Base-by-base conservation (phyloP, 2,888 invertebrate genomes). In the Sesia bembeciformis region DNA sequence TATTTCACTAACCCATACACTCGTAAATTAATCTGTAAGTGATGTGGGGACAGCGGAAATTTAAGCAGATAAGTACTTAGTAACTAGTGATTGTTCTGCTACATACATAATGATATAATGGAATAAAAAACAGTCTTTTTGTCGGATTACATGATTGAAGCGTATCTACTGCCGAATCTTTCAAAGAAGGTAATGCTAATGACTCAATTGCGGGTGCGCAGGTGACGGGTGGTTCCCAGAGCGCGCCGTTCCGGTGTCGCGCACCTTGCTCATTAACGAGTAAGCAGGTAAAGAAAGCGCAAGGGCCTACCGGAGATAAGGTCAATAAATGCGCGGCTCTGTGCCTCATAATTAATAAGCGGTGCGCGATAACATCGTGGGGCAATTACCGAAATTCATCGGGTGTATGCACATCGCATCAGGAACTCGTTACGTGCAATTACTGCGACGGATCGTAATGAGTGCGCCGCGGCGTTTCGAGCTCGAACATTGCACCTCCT, bases 301-400 rank as follows among this genome's bases (percentile, higher is more conserved):
- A 73, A 81, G 81, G 79, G 77, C 71, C 72, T 67, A 78, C 84
- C 84, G 85, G 86, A 84, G 85, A 86, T 87, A 85, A 78, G 84
- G 82, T 82, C 84, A 81, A 84, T 86, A 85, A 85, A 83, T 82
- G 79, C 79, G 80, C 80, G 77, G 76, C 72, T 78, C 69, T 72
- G 70, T 72, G 67, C 65, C 71, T 81, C 78, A 75, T 84, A 84
- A 83, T 84, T 84, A 85, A 85, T 85, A 85, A 80, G 74, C 74
- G 64, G 61, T 66, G 57, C 61, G 72, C 69, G 80, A 82, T 84
- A 80, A 59, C 62, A 78, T 83, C 82, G 74, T 63, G 57, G 62
- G 72, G 75, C 76, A 81, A 81, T 82, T 82, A 83, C 78, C 76
- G 70, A 80, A 79, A 79, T 76, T 77, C 72, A 73, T 67, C 65